phyloP scores from a whole-genome alignment of 1,140 invertebrate species.

The Bilobella aurantiaca region DNA sequence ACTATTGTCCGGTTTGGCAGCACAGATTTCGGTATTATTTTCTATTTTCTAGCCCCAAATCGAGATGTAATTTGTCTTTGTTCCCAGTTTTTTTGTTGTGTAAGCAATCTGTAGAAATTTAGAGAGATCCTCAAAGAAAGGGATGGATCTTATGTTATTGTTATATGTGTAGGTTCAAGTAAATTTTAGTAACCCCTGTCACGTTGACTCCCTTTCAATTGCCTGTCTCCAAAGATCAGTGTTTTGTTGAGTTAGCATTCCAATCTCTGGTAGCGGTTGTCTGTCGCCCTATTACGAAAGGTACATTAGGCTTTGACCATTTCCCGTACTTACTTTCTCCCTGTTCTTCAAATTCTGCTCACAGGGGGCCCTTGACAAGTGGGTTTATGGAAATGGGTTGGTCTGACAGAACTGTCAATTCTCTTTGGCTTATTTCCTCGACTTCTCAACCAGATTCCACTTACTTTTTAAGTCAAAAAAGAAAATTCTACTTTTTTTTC shows the following conservation, averaged over 20 bases:
- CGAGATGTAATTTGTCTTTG: conserved; percentile 24
- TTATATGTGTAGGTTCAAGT: background rate
- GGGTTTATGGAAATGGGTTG: conserved; percentile 28
- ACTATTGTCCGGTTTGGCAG: too few relatives aligned
- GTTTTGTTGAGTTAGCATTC: conserved; percentile 33
- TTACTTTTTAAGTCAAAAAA: conserved; percentile 1
- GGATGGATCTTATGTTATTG: background rate
- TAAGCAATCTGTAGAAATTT: conserved; percentile 16
- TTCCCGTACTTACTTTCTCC: conserved; percentile 7
- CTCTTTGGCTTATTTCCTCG: conserved; percentile 2
- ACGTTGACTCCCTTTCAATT: conserved; percentile 32
- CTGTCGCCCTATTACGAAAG: background rate
- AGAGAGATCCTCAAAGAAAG: conserved; percentile 7
- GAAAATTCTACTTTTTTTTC: background rate
- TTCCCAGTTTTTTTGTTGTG: conserved; percentile 29
- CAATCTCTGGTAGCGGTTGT: conserved; percentile 2
- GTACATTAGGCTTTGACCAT: conserved; percentile 24
- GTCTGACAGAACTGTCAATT: conserved; percentile 27
- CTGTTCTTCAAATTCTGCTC: conserved; percentile 25
- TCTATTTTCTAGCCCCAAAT: background rate
- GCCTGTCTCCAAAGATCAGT: conserved; percentile 29
- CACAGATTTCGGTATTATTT: too few relatives aligned
- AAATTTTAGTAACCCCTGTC: conserved; percentile 25
- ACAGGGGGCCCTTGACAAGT: conserved; percentile 27
- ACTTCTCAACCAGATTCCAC: background rate